phyloP scores from a whole-genome alignment of 2,888 invertebrate species.

The Sminthurides aquaticus region DNA sequence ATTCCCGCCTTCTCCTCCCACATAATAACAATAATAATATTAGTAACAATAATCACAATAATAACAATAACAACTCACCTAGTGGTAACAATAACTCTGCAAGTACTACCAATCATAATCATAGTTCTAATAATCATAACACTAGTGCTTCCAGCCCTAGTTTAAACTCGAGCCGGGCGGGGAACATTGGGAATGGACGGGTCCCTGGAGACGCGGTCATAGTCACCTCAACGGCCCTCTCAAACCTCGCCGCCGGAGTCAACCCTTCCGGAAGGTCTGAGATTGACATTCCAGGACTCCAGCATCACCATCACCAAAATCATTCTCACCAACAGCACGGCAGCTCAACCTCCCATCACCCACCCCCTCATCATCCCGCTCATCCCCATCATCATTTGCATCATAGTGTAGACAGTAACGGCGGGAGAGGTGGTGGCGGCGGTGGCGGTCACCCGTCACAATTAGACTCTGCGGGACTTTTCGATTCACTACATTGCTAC shows the following conservation, averaged over 20 bases:
- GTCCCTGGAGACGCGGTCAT: background rate
- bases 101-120: background rate
- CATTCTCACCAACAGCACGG: background rate
- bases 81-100: background rate
- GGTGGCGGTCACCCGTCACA: background rate
- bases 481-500: slow-evolving; percentile 39
- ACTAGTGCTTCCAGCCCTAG: background rate
- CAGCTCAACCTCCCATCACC: background rate
- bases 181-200: background rate
- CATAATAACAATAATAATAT: slow-evolving; percentile 14
- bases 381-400: slow-evolving; percentile 1
- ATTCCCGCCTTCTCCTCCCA: slow-evolving; percentile 19
- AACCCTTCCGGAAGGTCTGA: background rate
- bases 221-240: background rate
- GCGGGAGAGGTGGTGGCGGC: background rate
- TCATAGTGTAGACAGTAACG: background rate
- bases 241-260: background rate
- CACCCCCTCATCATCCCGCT: background rate
- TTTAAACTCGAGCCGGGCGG: background rate
- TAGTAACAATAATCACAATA: background rate
- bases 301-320: background rate
- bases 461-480: slow-evolving; percentile 18
- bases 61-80: background rate
- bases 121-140: background rate
- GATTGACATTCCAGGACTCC: background rate